Conservation (phyloP, 2,797 vertebrate species). For the Melanotaenia boesemani region DNA sequence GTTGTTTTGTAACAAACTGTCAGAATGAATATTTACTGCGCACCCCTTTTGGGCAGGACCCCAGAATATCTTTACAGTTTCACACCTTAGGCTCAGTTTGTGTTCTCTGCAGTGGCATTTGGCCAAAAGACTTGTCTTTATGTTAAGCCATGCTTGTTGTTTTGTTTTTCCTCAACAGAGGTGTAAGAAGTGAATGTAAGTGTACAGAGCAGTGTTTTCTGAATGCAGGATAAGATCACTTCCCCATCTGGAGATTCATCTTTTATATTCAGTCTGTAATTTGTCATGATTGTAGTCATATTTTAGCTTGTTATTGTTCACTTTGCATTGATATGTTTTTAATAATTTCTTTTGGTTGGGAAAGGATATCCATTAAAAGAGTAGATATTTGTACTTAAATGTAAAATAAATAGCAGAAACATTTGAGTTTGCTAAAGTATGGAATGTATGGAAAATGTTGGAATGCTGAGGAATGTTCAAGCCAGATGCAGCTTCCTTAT, state of each 20-base stretch:
- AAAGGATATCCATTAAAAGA: too few relatives aligned
- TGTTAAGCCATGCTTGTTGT: constrained; percentile 23
- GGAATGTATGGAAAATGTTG: neutral
- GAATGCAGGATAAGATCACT: neutral
- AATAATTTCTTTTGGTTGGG: too few relatives aligned
- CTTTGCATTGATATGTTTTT: too few relatives aligned
- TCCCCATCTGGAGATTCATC: neutral
- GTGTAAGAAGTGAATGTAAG: constrained; percentile 31
- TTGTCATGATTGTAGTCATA: too few relatives aligned
- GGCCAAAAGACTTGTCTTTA: constrained; percentile 28
- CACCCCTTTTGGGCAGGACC: neutral
- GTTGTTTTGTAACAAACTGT: constrained; percentile 19
- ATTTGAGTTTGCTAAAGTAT: neutral
- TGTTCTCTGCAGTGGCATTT: constrained; percentile 12
- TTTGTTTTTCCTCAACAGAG: constrained; percentile 51
- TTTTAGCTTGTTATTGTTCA: too few relatives aligned
- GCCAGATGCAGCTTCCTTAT: constrained; percentile 21
- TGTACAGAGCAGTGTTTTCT: constrained; percentile 8
- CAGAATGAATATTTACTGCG: constrained; percentile 27
- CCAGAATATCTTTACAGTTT: constrained; percentile 29
- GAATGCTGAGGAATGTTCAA: neutral
- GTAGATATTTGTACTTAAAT: too few relatives aligned
- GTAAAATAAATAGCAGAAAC: neutral
- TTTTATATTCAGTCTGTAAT: neutral
- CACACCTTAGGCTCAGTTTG: constrained; percentile 11